Percentiles rank a stretch among this genome's conserved stretches.
Conservation (phyloP, 1,140 invertebrate species). For the Marisa cornuarietis region DNA sequence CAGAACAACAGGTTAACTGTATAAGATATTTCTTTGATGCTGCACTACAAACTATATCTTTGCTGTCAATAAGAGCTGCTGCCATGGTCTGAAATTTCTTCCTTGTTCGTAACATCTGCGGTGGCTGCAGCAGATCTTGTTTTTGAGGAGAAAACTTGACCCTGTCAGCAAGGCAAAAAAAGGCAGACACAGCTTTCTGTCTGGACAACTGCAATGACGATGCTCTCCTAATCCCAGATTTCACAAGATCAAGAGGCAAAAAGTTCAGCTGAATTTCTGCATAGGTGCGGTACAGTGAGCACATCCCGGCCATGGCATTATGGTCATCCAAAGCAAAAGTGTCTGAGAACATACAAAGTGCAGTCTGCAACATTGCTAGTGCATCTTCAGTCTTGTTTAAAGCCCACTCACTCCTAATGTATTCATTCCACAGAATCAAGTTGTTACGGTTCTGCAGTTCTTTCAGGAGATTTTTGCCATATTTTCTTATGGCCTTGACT, state of each 20-base stretch:
- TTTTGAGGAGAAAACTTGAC: not conserved
- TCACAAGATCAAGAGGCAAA: slow-evolving; percentile 26
- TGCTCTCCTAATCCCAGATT: not conserved
- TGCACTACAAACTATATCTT: not conserved
- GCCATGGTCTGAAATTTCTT: slow-evolving; percentile 32
- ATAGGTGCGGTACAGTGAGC: slow-evolving; percentile 47
- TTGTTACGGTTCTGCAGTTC: slow-evolving; percentile 64
- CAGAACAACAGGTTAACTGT: slow-evolving; percentile 48
- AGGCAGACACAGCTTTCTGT: slow-evolving; percentile 21
- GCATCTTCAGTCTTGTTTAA: slow-evolving; percentile 58
- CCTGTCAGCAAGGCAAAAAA: slow-evolving; percentile 5
- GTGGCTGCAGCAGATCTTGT: slow-evolving; percentile 24
- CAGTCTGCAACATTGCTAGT: slow-evolving; percentile 59
- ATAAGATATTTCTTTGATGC: slow-evolving; percentile 3
- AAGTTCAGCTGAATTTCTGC: slow-evolving; percentile 43
- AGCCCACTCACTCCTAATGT: slow-evolving; percentile 58
- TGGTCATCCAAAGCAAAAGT: slow-evolving; percentile 11
- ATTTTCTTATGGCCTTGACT: slow-evolving; percentile 60
- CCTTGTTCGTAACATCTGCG: slow-evolving; percentile 42
- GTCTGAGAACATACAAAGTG: slow-evolving; percentile 51
- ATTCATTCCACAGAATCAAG: slow-evolving; percentile 65
- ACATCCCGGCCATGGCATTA: slow-evolving; percentile 34
- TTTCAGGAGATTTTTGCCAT: slow-evolving; percentile 63
- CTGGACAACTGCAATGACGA: slow-evolving; percentile 12
- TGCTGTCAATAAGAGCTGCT: slow-evolving; percentile 26